Evolutionary conservation across 2,888 invertebrate species (phyloP).

Genomic region (Lydus trimaculatus): DNA sequence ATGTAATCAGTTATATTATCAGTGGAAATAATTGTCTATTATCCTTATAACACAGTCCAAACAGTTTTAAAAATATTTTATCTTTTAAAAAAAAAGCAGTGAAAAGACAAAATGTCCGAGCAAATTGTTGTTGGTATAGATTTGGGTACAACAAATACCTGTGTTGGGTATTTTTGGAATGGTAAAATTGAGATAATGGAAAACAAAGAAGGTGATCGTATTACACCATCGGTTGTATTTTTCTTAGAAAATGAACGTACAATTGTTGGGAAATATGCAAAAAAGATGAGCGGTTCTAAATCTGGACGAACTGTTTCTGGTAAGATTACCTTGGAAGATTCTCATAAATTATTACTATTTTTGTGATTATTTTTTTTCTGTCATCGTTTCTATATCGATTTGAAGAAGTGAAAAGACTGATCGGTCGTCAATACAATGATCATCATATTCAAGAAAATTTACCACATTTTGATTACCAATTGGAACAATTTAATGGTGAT

Average conservation of each 20-base stretch:
- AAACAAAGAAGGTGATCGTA: conserved; percentile 12
- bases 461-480: too few relatives aligned
- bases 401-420: background rate
- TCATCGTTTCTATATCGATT: background rate
- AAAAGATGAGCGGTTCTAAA: background rate
- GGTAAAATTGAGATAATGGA: conserved; percentile 10
- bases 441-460: background rate
- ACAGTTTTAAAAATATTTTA: too few relatives aligned
- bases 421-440: too few relatives aligned
- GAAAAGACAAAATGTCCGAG: background rate
- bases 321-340: background rate
- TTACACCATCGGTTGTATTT: conserved; percentile 17
- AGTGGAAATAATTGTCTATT: too few relatives aligned
- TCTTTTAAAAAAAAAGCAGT: too few relatives aligned
- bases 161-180: conserved; percentile 13
- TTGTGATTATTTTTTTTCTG: background rate
- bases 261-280: conserved; percentile 15
- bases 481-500: too few relatives aligned
- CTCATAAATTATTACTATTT: background rate
- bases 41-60: too few relatives aligned
- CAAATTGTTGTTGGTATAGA: conserved; percentile 16
- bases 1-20: too few relatives aligned
- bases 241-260: background rate
- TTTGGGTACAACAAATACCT: conserved; percentile 22
- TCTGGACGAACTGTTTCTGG: conserved; percentile 12